Evolutionary conservation across 1,140 invertebrate species (phyloP).

Genomic region (Rhyzopertha dominica): DNA sequence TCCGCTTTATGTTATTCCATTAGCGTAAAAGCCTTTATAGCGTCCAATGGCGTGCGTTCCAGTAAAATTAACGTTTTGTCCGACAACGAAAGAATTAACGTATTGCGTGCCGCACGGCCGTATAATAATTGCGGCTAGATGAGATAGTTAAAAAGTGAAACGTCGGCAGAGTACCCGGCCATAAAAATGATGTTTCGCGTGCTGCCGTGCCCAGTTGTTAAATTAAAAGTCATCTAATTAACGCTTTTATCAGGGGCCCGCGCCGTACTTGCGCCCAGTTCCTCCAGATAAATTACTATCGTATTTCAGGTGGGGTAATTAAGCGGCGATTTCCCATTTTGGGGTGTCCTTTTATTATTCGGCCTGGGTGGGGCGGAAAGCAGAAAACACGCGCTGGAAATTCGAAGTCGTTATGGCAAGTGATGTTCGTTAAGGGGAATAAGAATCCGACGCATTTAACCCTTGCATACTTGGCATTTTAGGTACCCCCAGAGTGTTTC

Average conservation of each 20-base stretch:
- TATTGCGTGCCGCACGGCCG: conserved; percentile 4
- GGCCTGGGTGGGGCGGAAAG: neutral
- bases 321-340: neutral
- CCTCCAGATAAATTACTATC: neutral
- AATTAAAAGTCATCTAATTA: conserved; percentile 14
- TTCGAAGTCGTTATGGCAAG: neutral
- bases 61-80: conserved; percentile 24
- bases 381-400: neutral
- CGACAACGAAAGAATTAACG: conserved; percentile 21
- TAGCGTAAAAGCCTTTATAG: conserved; percentile 12
- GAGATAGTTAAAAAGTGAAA: conserved; percentile 9
- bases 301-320: neutral
- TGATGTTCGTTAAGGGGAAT: neutral
- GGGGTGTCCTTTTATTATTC: neutral
- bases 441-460: too few relatives aligned
- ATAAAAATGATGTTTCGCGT: conserved; percentile 12
- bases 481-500: too few relatives aligned
- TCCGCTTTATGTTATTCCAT: conserved; percentile 21
- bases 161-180: conserved; percentile 1
- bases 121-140: conserved; percentile 10
- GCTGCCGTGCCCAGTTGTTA: conserved; percentile 7
- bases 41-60: conserved; percentile 19
- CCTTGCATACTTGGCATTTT: too few relatives aligned
- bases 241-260: conserved; percentile 7
- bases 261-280: neutral